These are phyloP conservation scores for Atherinomorus stipes DNA, from an alignment of 2,113 vertebrate species.

Conservation along the genomic window DNA sequence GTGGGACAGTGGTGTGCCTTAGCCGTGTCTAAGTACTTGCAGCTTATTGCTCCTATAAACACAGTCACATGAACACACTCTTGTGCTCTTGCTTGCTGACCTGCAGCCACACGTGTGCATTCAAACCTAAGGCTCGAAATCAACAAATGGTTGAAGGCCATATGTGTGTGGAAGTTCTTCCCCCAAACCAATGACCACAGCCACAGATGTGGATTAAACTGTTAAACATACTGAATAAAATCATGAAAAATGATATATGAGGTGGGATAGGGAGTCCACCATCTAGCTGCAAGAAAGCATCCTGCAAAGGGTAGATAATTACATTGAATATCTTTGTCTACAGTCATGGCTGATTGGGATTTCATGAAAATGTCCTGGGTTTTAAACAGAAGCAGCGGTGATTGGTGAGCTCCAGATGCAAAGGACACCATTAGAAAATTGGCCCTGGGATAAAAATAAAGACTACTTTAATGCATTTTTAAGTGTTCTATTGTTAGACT, in stretches of 20 bases:
- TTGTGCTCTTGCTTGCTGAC: constrained; percentile 20
- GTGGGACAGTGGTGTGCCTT: constrained; percentile 31
- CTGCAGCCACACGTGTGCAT: constrained; percentile 36
- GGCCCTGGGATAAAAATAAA: constrained; percentile 48
- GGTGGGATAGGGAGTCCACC: neutral
- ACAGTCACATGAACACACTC: constrained; percentile 28
- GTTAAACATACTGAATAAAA: constrained; percentile 3
- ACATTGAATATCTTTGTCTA: constrained; percentile 36
- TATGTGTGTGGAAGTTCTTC: constrained; percentile 20
- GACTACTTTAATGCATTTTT: constrained; percentile 43
- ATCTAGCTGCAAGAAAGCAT: neutral
- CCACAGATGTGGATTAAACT: constrained; percentile 4
- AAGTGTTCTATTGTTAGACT: constrained; percentile 50
- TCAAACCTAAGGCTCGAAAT: constrained; percentile 25
- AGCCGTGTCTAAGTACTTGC: constrained; percentile 24
- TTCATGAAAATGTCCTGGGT: constrained; percentile 52
- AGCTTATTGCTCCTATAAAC: constrained; percentile 46
- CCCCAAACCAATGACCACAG: constrained; percentile 22
- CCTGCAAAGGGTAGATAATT: constrained; percentile 34
- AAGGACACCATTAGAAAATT: constrained; percentile 40
- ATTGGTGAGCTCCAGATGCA: constrained; percentile 41
- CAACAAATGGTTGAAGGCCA: constrained; percentile 49
- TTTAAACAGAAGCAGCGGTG: constrained; percentile 47
- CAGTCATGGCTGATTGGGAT: constrained; percentile 44
- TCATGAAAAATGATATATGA: neutral